A percentile compares a stretch with the other conserved stretches of the same genome.
phyloP scores from a whole-genome alignment of 2,113 vertebrate species.

The Merops nubicus region DNA sequence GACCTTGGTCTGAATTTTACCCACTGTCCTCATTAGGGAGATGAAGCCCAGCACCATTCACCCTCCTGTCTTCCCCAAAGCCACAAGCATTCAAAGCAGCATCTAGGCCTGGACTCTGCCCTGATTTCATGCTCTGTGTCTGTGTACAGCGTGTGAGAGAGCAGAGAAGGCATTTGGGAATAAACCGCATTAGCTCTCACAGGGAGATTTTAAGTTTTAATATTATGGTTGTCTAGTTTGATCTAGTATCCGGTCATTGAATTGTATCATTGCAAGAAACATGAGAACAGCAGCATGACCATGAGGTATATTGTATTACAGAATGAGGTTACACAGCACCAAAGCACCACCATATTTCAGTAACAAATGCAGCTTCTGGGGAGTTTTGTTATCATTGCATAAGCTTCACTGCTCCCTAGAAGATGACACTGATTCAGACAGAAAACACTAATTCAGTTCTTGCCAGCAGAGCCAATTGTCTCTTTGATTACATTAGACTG shows the following conservation, averaged over 20 bases:
- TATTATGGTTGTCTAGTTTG: slow-evolving; percentile 65
- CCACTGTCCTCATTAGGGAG: background rate
- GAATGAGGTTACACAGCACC: slow-evolving; percentile 70
- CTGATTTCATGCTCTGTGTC: background rate
- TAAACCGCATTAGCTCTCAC: background rate
- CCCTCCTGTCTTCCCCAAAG: background rate
- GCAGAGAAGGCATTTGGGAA: background rate
- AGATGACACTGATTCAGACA: slow-evolving; percentile 74
- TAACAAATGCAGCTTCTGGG: slow-evolving; percentile 72
- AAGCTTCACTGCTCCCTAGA: slow-evolving; percentile 66
- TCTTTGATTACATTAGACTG: slow-evolving; percentile 75
- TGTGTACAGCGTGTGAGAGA: background rate
- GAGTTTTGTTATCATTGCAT: slow-evolving; percentile 69
- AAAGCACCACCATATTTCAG: slow-evolving; percentile 71
- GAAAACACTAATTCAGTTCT: slow-evolving; percentile 75
- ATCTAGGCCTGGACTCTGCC: background rate
- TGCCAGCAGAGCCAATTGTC: slow-evolving; percentile 74
- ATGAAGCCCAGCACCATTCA: background rate
- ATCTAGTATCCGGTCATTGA: slow-evolving; percentile 56
- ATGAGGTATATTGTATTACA: slow-evolving; percentile 67
- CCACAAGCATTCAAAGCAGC: background rate
- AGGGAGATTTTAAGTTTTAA: slow-evolving; percentile 39
- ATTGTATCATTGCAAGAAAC: slow-evolving; percentile 56
- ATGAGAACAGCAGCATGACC: slow-evolving; percentile 64
- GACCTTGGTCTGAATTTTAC: background rate